Percentiles rank a stretch among this genome's conserved stretches.
phyloP scores from a whole-genome alignment of 1,140 invertebrate species.

The Ostrea denselamellosa region DNA sequence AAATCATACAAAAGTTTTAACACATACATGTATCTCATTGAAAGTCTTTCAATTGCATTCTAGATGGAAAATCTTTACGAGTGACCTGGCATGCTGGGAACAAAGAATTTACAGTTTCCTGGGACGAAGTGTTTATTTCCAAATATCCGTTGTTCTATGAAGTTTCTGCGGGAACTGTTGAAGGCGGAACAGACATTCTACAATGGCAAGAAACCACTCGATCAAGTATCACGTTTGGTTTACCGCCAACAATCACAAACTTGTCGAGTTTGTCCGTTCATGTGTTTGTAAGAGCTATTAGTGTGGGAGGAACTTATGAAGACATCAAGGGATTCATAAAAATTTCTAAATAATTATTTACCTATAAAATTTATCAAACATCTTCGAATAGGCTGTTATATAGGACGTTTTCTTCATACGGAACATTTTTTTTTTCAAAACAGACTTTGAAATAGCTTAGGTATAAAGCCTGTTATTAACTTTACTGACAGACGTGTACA shows the following conservation, averaged over 20 bases:
- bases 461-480: too few species aligned
- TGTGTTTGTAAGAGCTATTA: conserved; percentile 50
- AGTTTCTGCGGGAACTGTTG: conserved; percentile 50
- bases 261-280: conserved; percentile 39
- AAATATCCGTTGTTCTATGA: conserved; percentile 53
- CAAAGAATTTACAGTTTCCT: conserved; percentile 51
- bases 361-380: too few species aligned
- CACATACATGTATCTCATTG: neutral
- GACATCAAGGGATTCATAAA: conserved; percentile 38
- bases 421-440: too few species aligned
- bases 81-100: conserved; percentile 36
- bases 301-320: conserved; percentile 32
- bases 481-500: too few species aligned
- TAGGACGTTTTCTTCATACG: too few species aligned
- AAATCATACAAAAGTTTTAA: neutral
- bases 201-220: conserved; percentile 56
- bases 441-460: too few species aligned
- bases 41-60: neutral
- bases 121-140: conserved; percentile 53
- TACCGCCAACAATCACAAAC: conserved; percentile 47
- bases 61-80: neutral
- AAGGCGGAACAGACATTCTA: conserved; percentile 56
- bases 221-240: conserved; percentile 44
- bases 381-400: too few species aligned
- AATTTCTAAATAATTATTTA: conserved; percentile 9